A percentile compares a stretch with the other conserved stretches of the same genome.
Conservation (phyloP, 1,140 invertebrate genomes). For the Micrasema minimum region DNA sequence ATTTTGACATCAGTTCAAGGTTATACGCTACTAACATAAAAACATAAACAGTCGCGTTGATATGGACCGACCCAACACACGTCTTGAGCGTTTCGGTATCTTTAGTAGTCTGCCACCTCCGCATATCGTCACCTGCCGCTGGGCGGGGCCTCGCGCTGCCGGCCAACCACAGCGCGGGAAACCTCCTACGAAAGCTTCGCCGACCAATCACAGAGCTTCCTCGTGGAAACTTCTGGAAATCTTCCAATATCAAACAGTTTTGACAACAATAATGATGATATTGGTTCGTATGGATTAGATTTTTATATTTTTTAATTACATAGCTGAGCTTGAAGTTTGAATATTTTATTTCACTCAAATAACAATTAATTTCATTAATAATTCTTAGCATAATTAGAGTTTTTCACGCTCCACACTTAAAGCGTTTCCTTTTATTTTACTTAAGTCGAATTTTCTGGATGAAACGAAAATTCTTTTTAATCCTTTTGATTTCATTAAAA, state of each 20-base stretch:
- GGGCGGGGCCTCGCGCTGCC: constrained; percentile 26
- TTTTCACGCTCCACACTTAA: no score
- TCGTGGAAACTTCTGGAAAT: constrained; percentile 32
- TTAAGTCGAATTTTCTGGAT: no score
- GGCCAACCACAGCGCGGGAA: constrained; percentile 26
- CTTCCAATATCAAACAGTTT: constrained; percentile 3
- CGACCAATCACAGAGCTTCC: constrained; percentile 21
- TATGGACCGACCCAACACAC: constrained; percentile 1
- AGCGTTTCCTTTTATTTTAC: no score
- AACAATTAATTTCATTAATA: no score
- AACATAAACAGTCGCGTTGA: neutral
- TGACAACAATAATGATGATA: no score
- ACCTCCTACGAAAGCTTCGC: constrained; percentile 34
- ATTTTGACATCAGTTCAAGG: constrained; percentile 2
- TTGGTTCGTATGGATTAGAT: neutral
- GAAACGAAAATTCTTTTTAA: no score
- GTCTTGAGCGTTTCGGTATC: constrained; percentile 12
- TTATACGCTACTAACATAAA: neutral
- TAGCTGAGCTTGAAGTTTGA: no score
- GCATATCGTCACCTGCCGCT: constrained; percentile 21
- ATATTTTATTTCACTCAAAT: no score
- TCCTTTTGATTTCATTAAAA: no score
- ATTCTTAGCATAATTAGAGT: no score
- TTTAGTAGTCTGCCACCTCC: constrained; percentile 25
- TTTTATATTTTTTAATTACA: no score